Base-by-base conservation (phyloP, 2,113 vertebrate genomes). In the Elaphurus davidianus region DNA sequence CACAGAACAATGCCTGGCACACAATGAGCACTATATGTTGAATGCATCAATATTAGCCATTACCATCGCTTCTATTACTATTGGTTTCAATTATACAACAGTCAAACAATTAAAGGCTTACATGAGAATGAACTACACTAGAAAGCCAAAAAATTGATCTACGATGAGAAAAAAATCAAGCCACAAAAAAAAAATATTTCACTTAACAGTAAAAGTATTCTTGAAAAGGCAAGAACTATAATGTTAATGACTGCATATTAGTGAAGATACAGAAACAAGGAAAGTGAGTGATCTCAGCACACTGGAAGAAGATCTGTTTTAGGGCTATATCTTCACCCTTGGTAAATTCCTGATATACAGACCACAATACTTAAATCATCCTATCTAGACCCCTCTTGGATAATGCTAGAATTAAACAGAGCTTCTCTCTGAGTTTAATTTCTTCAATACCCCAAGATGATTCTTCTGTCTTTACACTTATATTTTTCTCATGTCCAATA, bases 391-490 rank as follows among this genome's bases (percentile, higher is more conserved):
- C 40, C 23, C n/a, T 87, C 57, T 60, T 95, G 55, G 27, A 47
- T 86, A 95, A 87, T 33, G 74, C 23, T n/a, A 86, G 79, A 97
- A 95, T 94, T 50, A 97, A 95, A 86, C 4, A 93, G 50, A 91
- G 21, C 30, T 97, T 86, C 21, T 55, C 52, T 54, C 57, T 87
- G 78, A 59, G 40, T 50, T 96, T 87, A 92, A 14, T 54, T 95
- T 90, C 78, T 76, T 85, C 52, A 95, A 0, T 76, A 87, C 4
- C 67, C 33, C 15, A 93, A 52, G 82, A 89, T 54, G 55, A 91
- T 43, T 43, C n/a, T 88, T 95, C 57, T 95, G 52, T 79, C 90
- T 92, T 96, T 55, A 90, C 25, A 91, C 43, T 87, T 57, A 62
- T 0, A 57, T 83, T 89, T 94, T 95, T 90, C 55, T 95, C 55